Base-by-base conservation (phyloP, 2,113 vertebrate genomes). In the Nothocercus nigrocapillus region DNA sequence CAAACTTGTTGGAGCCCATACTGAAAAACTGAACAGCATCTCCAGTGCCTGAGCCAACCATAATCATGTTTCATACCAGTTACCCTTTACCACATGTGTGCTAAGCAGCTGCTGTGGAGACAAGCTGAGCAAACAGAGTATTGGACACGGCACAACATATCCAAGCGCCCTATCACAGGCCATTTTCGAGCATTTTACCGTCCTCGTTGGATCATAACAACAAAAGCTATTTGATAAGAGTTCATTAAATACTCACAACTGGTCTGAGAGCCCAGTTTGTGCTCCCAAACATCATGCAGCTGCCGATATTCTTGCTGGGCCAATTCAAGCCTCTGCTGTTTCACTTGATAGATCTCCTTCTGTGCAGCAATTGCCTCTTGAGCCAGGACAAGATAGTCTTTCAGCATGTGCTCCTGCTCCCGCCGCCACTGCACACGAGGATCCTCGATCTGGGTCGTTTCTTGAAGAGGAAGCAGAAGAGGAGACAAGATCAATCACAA, bases 391-490 rank as follows among this genome's bases (percentile, higher is more conserved):
- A 99, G 98, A 95, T 99, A 99, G 77, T 99, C 99, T 92, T 98
- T 99, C 95, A 99, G 97, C 99, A 99, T 99, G 89, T 98, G 97
- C 96, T 99, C 99, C 97, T 99, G 99, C 95, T 99, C 99, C 90
- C 97, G 97, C 95, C 99, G 98, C 99, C 99, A 99, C 56, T 99
- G 99, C 34, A 98, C 98, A 51, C 99, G 98, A 2, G 99, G 99
- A 96, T 99, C 99, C 97, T 99, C 99, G 83, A 99, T 98, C 98
- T 99, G 99, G 28, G 99, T 99, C n/a, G 98, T 98, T 97, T 98
- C 98, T 98, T 88, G 27, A 97, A 94, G 56, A 87, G 14, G 95
- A 85, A 82, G 66, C 21, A 78, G 8, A 24, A 36, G 16, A 58
- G 22, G 49, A n/a, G 49, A 36, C 28, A 68, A 68, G 11, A 66